phyloP scores from a whole-genome alignment of 2,797 vertebrate genomes.

The Enteromius paludinosus region DNA sequence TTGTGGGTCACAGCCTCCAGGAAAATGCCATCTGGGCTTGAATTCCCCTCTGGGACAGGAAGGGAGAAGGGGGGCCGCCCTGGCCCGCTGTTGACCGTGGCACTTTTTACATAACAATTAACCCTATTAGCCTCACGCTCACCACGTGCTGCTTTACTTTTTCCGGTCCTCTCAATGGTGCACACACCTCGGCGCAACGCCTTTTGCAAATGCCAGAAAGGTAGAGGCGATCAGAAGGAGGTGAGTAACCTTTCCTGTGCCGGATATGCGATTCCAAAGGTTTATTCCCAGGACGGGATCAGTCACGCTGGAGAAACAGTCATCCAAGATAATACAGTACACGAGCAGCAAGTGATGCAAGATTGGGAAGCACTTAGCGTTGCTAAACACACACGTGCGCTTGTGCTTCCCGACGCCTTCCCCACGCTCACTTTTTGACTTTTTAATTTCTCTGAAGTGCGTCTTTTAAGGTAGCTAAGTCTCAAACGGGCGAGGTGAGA shows the following conservation, averaged over 20 bases:
- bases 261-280: not conserved
- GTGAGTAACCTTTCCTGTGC: constrained; percentile 21
- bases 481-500: constrained; percentile 22
- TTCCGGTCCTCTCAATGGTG: constrained; percentile 60
- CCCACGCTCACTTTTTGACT: constrained; percentile 32
- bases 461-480: constrained; percentile 20
- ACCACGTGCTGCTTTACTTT: constrained; percentile 57
- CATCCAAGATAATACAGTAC: constrained; percentile 53
- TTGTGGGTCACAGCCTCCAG: constrained; percentile 89
- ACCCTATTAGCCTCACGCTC: constrained; percentile 91
- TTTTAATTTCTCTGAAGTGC: constrained; percentile 54
- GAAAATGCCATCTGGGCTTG: constrained; percentile 96
- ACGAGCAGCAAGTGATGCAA: constrained; percentile 38
- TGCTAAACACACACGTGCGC: constrained; percentile 44
- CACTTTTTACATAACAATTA: constrained; percentile 96
- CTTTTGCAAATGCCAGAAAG: constrained; percentile 69
- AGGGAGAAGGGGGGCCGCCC: constrained; percentile 51
- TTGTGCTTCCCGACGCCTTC: not conserved
- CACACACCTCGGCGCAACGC: constrained; percentile 79
- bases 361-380: constrained; percentile 21
- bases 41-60: constrained; percentile 84
- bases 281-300: constrained; percentile 51
- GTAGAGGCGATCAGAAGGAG: constrained; percentile 14
- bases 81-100: constrained; percentile 86
- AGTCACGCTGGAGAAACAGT: constrained; percentile 39